These are phyloP conservation scores for Rhea americana DNA, from an alignment of 2,113 vertebrate species.

Conservation along the genomic window DNA sequence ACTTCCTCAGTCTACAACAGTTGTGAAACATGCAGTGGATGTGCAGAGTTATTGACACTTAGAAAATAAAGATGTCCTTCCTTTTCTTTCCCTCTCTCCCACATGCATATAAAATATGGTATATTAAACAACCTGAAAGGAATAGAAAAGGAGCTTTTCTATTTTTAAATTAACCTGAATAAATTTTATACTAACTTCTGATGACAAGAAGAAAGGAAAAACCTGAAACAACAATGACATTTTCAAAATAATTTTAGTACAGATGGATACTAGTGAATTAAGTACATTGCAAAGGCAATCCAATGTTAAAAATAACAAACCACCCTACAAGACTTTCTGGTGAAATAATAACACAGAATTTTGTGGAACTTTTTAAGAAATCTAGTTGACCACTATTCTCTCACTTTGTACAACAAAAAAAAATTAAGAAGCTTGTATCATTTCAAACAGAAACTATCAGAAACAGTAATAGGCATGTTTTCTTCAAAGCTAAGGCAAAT, in stretches of 20 bases:
- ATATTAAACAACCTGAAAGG: neutral
- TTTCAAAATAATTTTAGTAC: neutral
- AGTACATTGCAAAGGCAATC: neutral
- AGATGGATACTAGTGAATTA: neutral
- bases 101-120: neutral
- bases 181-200: neutral
- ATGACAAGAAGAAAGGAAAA: neutral
- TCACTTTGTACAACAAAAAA: neutral
- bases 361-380: neutral
- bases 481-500: neutral
- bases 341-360: neutral
- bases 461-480: neutral
- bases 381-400: neutral
- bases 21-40: neutral
- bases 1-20: neutral
- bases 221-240: neutral
- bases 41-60: neutral
- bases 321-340: neutral
- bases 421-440: neutral
- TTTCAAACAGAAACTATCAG: neutral
- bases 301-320: neutral
- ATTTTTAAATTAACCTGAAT: neutral
- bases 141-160: neutral
- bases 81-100: neutral
- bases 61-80: neutral